Conservation (phyloP, 2,797 vertebrate genomes). For the Tapirus indicus region DNA sequence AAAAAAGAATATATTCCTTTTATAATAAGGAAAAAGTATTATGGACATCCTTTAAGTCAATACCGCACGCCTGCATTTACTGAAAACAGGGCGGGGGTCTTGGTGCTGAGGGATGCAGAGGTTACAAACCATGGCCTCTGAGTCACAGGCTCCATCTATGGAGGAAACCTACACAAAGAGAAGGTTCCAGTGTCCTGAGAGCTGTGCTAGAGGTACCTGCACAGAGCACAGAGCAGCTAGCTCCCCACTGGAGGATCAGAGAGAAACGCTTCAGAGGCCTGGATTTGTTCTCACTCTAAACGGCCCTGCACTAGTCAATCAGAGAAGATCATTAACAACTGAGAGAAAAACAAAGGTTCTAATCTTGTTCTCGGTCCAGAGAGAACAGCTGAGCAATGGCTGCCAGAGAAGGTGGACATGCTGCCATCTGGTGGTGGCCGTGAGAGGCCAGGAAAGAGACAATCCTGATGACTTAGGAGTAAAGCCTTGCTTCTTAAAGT, state of each 20-base stretch:
- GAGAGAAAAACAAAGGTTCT: background rate
- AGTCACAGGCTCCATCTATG: background rate
- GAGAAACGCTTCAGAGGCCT: background rate
- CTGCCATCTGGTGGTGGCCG: constrained; percentile 67
- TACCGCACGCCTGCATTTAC: background rate
- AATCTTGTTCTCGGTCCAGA: background rate
- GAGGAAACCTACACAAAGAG: background rate
- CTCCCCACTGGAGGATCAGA: background rate
- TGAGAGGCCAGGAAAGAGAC: background rate
- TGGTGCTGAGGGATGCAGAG: background rate
- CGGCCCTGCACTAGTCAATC: background rate
- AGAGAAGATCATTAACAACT: background rate
- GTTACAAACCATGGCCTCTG: background rate
- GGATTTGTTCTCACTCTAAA: background rate
- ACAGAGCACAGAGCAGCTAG: background rate
- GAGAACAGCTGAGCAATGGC: background rate
- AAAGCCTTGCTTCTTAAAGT: background rate
- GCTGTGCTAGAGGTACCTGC: background rate
- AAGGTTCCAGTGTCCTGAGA: background rate
- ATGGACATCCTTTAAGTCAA: background rate
- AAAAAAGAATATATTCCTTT: background rate
- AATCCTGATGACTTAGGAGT: background rate
- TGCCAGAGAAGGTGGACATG: background rate
- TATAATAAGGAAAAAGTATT: background rate
- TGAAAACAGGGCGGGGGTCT: background rate